Evolutionary conservation across 2,888 invertebrate species (phyloP), one percentile per base, ranked within the genome.

Genomic region (Neria commutata): DNA sequence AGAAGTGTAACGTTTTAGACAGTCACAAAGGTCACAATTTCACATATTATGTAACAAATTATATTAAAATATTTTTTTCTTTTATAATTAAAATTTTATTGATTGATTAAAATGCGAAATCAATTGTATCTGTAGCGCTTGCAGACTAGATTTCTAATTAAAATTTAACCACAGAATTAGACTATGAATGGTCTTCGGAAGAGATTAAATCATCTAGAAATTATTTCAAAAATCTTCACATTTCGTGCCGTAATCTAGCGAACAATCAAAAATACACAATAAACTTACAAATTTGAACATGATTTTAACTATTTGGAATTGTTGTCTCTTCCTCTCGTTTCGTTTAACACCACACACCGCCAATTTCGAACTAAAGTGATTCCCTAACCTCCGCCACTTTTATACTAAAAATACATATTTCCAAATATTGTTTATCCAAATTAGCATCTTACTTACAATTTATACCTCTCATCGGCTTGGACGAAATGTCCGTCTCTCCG

Each of bases 361-460:
- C 63, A 68, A 64, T 61, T 61, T 57, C 29, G 56, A 54, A 57
- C 37, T 54, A 64, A 56, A 70, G 66, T 70, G 65, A 63, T 56
- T 55, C 50, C 51, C 56, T 53, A 54, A 53, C 63, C 48, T 57
- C 34, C 55, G 60, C 56, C 66, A 70, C 72, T 77, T 78, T 77
- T 78, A 77, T 73, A 69, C 66, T 55, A 58, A 63, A 63, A 60
- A 45, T 29, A 34, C 19, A 54, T 51, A 52, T 52, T 48, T 63
- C 54, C 59, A 56, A 60, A 56, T 62, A 63, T 61, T 54, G 26
- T 56, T 54, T 59, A 60, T 29, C 56, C 24, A 65, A 71, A 71
- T 73, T 75, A 74, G 68, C 75, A 73, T 72, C 68, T n/a, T n/a
- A 61, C 65, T 74, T 70, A 69, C 65, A 70, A 64, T 70, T 69